A percentile compares a stretch with the other conserved stretches of the same genome.
Evolutionary conservation across 2,797 vertebrate genomes (phyloP).

Genomic region (Tadarida brasiliensis): DNA sequence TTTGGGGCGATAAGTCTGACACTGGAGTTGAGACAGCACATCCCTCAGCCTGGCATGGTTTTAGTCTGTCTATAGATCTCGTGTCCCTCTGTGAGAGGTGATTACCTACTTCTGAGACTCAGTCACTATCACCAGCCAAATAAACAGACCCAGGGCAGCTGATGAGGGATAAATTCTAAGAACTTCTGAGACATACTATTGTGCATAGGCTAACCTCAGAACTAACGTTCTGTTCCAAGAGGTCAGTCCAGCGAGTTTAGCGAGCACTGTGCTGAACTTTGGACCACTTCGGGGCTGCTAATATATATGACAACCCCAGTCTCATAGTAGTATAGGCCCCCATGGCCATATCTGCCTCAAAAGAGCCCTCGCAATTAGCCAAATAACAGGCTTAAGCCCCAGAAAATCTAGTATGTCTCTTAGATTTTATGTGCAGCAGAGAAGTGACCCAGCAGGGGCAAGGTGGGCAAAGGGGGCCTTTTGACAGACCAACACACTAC

Average conservation of each 20-base stretch:
- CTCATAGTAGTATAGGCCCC: not conserved
- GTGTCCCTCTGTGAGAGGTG: not conserved
- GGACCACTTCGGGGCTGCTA: not conserved
- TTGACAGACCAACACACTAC: not conserved
- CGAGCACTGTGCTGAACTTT: not conserved
- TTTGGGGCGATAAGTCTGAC: not conserved
- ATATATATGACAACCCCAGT: not conserved
- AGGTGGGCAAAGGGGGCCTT: not conserved
- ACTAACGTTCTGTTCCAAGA: not conserved
- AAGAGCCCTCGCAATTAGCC: not conserved
- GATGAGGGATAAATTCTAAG: not conserved
- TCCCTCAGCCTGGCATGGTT: not conserved
- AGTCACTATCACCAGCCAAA: not conserved
- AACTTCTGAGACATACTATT: not conserved
- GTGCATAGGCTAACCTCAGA: not conserved
- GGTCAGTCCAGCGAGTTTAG: not conserved
- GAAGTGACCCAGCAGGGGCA: not conserved
- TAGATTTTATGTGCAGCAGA: not conserved
- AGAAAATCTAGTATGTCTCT: not conserved
- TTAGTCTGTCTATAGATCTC: not conserved
- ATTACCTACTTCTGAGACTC: slow-evolving; percentile 32
- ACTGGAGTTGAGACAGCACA: not conserved
- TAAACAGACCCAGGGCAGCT: not conserved
- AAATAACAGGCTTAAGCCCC: not conserved
- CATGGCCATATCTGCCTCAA: not conserved